Base-by-base conservation (phyloP, 30 jellyfish, hydroid and myxozoan species). In the Mastigias papua region DNA sequence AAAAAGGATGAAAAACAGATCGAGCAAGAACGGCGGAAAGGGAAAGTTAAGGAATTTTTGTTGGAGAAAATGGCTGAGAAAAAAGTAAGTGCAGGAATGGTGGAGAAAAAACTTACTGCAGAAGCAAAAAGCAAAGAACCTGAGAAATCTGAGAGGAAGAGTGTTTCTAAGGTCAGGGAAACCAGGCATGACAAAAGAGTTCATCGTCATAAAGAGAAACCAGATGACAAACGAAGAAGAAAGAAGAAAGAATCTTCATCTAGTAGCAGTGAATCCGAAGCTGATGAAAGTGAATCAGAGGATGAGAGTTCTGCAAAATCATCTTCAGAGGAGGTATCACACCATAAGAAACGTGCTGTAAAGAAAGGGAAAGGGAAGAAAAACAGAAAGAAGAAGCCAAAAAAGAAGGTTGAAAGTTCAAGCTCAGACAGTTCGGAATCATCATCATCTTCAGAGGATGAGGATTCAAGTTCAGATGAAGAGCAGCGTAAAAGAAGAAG, bases 201-300 rank as follows among this genome's bases (percentile, higher is more conserved):
- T 27, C 32, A 37, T 11, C 54, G 11, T 3, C 10, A 50, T 5
- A 81, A 54, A 80, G 22, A 54, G 31, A 26, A 19, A 29, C 33
- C 28, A n/a, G 54, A 68, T 16, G 83, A 30, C 16, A 83, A 57
- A 28, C 48, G 60, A 1, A 46, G 69, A 26, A 51, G 65, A 17
- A 58, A 49, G 93, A 80, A 73, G 58, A 90, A 80, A 21, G 76
- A 74, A 15, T 29, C 37, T 25, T 65, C 83, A 34, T 72, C 83
- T 34, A 89, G 97, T 69, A 81, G 91, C 21, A 71, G 91, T 54
- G 94, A 84, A 26, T 76, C 92, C 9, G 97, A 90, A 34, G 57
- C 26, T 32, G 93, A 84, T 22, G 86, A 73, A 57, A 48, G 90
- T 62, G 57, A 63, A 28, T 76, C 88, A 25, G 72, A 73, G 77